Conservation (phyloP, 2,113 vertebrate species). For the Bombycilla garrulus region DNA sequence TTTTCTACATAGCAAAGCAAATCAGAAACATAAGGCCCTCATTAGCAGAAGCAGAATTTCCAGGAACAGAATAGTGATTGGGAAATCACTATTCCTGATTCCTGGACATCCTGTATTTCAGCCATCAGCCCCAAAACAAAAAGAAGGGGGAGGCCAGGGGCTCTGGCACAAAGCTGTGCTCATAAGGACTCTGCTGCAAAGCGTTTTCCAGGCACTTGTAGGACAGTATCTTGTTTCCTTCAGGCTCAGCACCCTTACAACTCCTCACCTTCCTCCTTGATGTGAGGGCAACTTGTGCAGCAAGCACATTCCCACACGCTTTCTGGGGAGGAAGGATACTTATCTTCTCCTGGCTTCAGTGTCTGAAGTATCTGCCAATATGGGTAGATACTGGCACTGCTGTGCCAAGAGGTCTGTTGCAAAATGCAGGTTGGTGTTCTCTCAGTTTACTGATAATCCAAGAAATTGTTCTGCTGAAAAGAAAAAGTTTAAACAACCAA, state of each 20-base stretch:
- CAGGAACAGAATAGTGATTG: neutral
- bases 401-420: neutral
- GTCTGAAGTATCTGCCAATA: neutral
- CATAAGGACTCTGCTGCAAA: neutral
- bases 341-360: neutral
- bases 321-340: neutral
- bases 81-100: neutral
- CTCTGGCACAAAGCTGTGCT: neutral
- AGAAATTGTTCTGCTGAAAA: neutral
- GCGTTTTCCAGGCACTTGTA: neutral
- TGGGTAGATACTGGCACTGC: neutral
- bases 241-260: neutral
- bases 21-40: neutral
- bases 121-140: neutral
- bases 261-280: neutral
- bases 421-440: neutral
- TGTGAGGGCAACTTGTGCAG: neutral
- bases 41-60: neutral
- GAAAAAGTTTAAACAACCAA: neutral
- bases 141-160: neutral
- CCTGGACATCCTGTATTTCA: neutral
- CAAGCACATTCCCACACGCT: neutral
- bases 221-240: neutral
- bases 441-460: neutral
- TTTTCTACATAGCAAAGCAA: neutral